phyloP scores from a whole-genome alignment of 2,888 invertebrate genomes.

The Agonum fuliginosum region DNA sequence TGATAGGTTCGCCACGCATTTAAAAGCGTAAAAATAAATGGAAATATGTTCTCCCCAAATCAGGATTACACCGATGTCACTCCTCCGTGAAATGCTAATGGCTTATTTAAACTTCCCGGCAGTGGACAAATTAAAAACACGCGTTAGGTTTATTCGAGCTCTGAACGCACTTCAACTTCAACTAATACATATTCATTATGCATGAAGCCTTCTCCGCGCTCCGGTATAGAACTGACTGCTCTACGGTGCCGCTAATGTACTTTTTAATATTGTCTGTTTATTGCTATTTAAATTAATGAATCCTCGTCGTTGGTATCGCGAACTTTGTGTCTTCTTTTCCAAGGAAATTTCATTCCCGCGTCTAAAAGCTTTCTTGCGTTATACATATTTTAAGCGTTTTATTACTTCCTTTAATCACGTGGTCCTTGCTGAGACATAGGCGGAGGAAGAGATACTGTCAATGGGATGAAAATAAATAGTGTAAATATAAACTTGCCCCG shows the following conservation, averaged over 20 bases:
- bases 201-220: constrained; percentile 40
- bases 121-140: constrained; percentile 45
- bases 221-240: constrained; percentile 42
- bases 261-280: constrained; percentile 60
- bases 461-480: too few species aligned
- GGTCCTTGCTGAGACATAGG: constrained; percentile 35
- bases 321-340: constrained; percentile 55
- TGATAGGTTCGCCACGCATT: too few species aligned
- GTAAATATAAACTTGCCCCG: too few species aligned
- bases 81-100: constrained; percentile 29
- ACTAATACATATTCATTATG: constrained; percentile 58
- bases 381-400: constrained; percentile 59
- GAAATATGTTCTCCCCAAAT: too few species aligned
- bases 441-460: too few species aligned
- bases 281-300: constrained; percentile 59
- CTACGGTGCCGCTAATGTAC: constrained; percentile 57
- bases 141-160: neutral
- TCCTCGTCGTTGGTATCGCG: constrained; percentile 53
- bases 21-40: too few species aligned
- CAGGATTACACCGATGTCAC: neutral
- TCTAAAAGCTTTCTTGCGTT: constrained; percentile 58
- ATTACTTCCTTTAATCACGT: constrained; percentile 58
- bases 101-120: constrained; percentile 44
- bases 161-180: constrained; percentile 3
- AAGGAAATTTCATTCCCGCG: constrained; percentile 55